phyloP scores from a whole-genome alignment of 2,888 invertebrate species.

The Anthophora plumipes region DNA sequence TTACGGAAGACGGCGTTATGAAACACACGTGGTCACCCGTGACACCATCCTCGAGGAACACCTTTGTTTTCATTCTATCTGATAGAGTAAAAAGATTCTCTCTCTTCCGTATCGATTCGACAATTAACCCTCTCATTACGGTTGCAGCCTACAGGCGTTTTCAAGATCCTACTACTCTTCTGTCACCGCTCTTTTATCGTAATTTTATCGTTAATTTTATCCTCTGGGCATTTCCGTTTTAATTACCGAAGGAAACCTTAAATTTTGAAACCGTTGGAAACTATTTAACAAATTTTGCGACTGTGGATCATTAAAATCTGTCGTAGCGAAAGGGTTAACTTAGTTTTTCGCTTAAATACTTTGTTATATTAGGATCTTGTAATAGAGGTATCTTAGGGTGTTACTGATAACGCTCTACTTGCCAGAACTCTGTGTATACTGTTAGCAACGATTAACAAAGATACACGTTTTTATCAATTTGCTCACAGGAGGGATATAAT shows the following conservation, averaged over 20 bases:
- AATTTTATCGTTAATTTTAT: too few species aligned
- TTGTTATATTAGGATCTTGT: background rate
- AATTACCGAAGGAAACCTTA: too few species aligned
- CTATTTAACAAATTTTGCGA: too few species aligned
- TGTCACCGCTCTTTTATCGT: too few species aligned
- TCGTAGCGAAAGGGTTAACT: too few species aligned
- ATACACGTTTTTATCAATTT: background rate
- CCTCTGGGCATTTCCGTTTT: too few species aligned
- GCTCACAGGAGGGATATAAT: background rate
- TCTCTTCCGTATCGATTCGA: slow-evolving; percentile 37
- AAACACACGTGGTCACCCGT: slow-evolving; percentile 73
- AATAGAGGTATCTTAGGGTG: too few species aligned
- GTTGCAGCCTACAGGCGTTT: too few species aligned
- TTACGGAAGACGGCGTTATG: slow-evolving; percentile 74
- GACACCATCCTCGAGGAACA: slow-evolving; percentile 51
- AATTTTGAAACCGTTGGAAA: too few species aligned
- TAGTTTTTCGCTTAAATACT: background rate
- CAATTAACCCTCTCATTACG: too few species aligned
- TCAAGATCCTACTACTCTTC: too few species aligned
- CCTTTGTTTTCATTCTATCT: slow-evolving; percentile 57
- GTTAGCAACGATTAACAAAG: background rate
- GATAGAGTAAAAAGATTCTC: slow-evolving; percentile 26
- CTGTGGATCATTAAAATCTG: too few species aligned
- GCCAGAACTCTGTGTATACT: background rate
- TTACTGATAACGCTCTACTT: background rate